Evolutionary conservation across 2,888 invertebrate species (phyloP), one percentile per base, ranked within the genome.

Genomic region (Drosophila paramelanica): DNA sequence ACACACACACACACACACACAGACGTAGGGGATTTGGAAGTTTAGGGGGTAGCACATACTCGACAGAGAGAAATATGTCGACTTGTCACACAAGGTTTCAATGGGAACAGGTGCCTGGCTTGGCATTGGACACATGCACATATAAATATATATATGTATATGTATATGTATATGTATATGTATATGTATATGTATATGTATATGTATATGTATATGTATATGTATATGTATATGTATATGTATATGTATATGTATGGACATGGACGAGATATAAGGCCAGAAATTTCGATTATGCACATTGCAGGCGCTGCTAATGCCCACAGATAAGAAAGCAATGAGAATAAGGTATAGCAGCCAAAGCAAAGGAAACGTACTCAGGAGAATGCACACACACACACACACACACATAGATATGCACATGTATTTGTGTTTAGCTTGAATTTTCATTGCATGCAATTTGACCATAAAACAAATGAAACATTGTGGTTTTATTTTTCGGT

Each of bases 401-500:
- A 8, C 14, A 46, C 25, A 36, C 13, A 27, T 1, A 25, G 7
- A 14, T 10, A 51, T 42, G 10, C 8, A 36, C 10, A 25, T 60
- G 17, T 27, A 42, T 31, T 36, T 50, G 38, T 60, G 61, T 64
- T 41, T 49, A 53, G 25, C 4, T 27, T 31, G 31, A 80, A 80
- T 78, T 78, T 86, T 67, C 90, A 81, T 86, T 87, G 77, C 79
- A 83, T 89, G 87, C 87, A 77, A 72, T 73, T 81, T 56, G 90
- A 73, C 74, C 77, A 77, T 86, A 86, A 88, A 89, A 77, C 83
- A 90, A 88, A 79, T 78, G 78, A 79, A 83, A 76, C 74, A 83
- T 77, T 89, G 89, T 61, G 84, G 79, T 79, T 78, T 65, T 72
- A 67, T 67, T 64, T 68, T 78, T 23, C 49, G 42, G 8, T 38